Evolutionary conservation across 2,113 vertebrate genomes (phyloP), one percentile per base, ranked within the genome.

Genomic region (Blennius ocellaris): DNA sequence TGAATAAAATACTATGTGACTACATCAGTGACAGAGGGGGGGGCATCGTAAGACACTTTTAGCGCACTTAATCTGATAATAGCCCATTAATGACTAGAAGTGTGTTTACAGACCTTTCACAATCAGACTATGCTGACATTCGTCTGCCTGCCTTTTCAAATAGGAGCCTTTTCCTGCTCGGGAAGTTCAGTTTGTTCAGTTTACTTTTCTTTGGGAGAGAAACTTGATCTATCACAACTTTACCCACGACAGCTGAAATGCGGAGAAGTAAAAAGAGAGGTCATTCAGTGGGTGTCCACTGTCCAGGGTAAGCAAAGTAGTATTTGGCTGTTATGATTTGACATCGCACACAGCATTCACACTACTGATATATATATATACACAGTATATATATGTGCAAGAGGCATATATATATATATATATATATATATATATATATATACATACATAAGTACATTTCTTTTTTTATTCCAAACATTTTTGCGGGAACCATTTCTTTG

Each of bases 81-180:
- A 51, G 50, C 21, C 30, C 6, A 1, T 44, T 68, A 73, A 73
- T 73, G 52, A 21, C 55, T 12, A 54, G 72, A 15, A 11, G 37
- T n/a, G 15, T 71, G 67, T 61, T 86, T 69, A 71, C 8, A 1
- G 49, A 17, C 36, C 75, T 55, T 72, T 84, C 63, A 45, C 48
- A 57, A 72, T 58, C 50, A 1, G 69, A 73, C 53, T 57, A 47
- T 6, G 2, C 39, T 73, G 17, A 49, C 40, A 77, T 85, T 60
- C 43, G 58, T 78, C 65, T 47, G 52, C 11, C 52, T 43, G 39
- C 16, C 8, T 53, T 48, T 48, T 16, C 39, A 38, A 36, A 61
- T 62, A 44, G 11, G 11, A 75, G 64, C 57, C 51, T 15, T 81
- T 50, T 40, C 48, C 48, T 14, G 17, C 37, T 69, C 45, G 37